Conservation (phyloP, 1,140 invertebrate species). For the Heliconius congener region DNA sequence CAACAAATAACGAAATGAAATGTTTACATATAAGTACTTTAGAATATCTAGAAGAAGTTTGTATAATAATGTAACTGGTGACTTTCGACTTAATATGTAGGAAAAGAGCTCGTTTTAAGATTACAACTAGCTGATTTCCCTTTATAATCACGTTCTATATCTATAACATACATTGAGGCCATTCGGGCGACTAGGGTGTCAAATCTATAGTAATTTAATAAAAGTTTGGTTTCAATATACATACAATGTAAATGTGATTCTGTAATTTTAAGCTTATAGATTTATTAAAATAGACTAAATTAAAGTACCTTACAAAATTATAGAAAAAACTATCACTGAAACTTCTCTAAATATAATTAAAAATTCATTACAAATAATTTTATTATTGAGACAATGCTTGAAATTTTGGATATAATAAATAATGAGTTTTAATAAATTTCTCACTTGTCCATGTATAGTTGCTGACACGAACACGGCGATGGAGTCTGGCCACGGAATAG, state of each 20-base stretch:
- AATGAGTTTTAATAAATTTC: background rate
- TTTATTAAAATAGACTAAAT: too few relatives aligned
- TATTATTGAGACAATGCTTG: background rate
- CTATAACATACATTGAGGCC: background rate
- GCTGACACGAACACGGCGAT: slow-evolving; percentile 92
- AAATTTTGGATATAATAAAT: background rate
- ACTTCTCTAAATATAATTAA: too few relatives aligned
- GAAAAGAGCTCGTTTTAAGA: too few relatives aligned
- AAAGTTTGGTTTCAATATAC: background rate
- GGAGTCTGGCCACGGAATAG: slow-evolving; percentile 90
- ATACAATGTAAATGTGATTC: background rate
- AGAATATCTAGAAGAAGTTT: background rate
- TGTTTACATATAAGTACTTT: background rate
- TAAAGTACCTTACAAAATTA: too few relatives aligned
- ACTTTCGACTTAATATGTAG: background rate
- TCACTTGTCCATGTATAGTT: slow-evolving; percentile 84
- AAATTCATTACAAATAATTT: background rate
- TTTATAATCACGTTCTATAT: background rate
- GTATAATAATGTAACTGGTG: background rate
- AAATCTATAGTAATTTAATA: background rate
- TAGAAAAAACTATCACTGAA: too few relatives aligned
- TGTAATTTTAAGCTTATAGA: background rate
- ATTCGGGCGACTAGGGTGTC: background rate
- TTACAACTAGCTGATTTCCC: background rate
- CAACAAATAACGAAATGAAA: background rate